Evolutionary conservation across 1,140 invertebrate species (phyloP), one percentile per base, ranked within the genome.

Genomic region (Nylanderia fulva): DNA sequence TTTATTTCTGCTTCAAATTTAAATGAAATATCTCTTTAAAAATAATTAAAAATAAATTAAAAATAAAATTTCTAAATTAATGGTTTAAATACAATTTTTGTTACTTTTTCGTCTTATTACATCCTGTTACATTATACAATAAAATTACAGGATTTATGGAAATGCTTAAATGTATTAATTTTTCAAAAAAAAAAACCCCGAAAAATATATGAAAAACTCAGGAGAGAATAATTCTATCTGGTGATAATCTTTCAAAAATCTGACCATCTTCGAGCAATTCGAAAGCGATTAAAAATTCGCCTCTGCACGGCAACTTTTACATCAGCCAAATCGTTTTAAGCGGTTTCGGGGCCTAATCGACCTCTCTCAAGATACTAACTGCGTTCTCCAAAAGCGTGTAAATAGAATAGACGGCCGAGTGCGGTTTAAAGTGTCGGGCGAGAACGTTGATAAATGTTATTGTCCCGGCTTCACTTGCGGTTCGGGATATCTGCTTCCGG

Each of bases 381-480:
- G 1, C 33, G 5, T 39, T 24, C 54, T 79, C 33, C 60, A 56
- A 52, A 69, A 48, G 45, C 39, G 27, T 9, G 83, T 82, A 88
- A 89, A 86, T 75, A 88, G 76, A 83, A 60, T 56, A 71, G 77
- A 66, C 75, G 29, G 61, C 60, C 74, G 79, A 82, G 1, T 92
- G 91, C 83, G 91, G 91, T 91, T 77, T 85, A 75, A 84, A 75
- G 83, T 29, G 66, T 69, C 45, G 60, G 36, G 42, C 83, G 84
- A 90, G 90, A 83, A 77, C 71, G 76, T 66, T 90, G 91, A 91
- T 92, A 92, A 92, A 88, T 89, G 86, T 90, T 89, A 90, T 91
- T 90, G 90, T 92, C 86, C 79, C 85, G 87, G 42, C 72, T 42
- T n/a, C 86, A 88, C 86, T 88, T 92, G 91, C 91, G 91, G 88